Base-by-base conservation (phyloP, 2,888 invertebrate genomes). In the Tetropium fuscum region DNA sequence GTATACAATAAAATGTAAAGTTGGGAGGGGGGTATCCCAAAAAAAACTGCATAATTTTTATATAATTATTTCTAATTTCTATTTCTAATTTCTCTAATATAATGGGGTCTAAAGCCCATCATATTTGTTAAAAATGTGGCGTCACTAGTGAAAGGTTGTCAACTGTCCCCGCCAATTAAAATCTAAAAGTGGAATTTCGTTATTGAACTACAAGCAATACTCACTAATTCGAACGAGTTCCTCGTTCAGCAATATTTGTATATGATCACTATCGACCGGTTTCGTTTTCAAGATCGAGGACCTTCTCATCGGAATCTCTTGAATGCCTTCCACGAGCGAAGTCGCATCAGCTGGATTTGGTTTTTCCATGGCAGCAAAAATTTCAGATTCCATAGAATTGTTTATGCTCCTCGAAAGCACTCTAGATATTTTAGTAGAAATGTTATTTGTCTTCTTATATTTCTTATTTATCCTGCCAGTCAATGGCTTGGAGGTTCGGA, bases 351-450 rank as follows among this genome's bases (percentile, higher is more conserved):
- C 4, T 19, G 15, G 13, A 15, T 18, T 25, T 4, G 15, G n/a
- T n/a, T n/a, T n/a, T 16, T 38, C 27, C 3, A 27, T 51, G 1
- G 6, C 27, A 40, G 25, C 40, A 2, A 40, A 38, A 40, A 51
- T 13, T 13, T 51, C 51, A 2, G 6, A 3, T 15, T 51, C 51
- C 4, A 6, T 19, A 19, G 51, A 51, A 10, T 10, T 22, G 8
- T 51, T 40, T 1, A 51, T 40, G 16, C 51, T 51, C 15, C 51
- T 51, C n/a, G 51, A 51, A 8, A 51, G 27, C 7, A 51, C 40
- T 20, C 40, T 51, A 16, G 51, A 38, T 27, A 40, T 51, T 27
- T 51, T 51, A 7, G 15, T 40, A 3, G 18, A 10, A 2, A 51
- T 6, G 3, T 51, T 27, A 11, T 13, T 11, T 8, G 16, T 22